Base-by-base conservation (phyloP, 2,888 invertebrate species). In the Cataglyphis rosenhaueri region DNA sequence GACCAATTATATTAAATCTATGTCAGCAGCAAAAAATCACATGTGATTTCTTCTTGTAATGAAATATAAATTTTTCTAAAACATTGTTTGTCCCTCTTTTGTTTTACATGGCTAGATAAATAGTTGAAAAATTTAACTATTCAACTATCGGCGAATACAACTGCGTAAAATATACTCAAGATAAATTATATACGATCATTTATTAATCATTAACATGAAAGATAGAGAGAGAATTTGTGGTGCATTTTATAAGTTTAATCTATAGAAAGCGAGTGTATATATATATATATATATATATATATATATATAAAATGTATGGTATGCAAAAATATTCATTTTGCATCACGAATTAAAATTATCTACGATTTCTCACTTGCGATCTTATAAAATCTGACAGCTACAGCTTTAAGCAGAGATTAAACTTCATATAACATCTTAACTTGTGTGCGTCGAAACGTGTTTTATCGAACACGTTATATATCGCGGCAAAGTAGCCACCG, bases 281-380 rank as follows among this genome's bases (percentile, higher is more conserved):
- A 5, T 32, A 5, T 32, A 32, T 32, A 6, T 6, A 6, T 32
- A 6, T 32, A 6, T 32, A 32, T 32, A 5, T 32, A 32, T 32
- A 5, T 5, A 6, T 32, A 4, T 32, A 6, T 32, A 32, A 32
- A 6, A 62, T 62, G n/a, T 52, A 8, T 52, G 44, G 12, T 38
- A n/a, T 15, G 10, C 21, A 35, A 38, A 65, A 65, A 59, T 25
- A 57, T 57, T 78, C 57, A 57, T 76, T 76, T 66, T 41, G 32
- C 9, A 65, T 25, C 55, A 57, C 70, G 25, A 79, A 68, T 10
- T 9, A 59, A 78, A 68, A 78, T 78, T 68, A 78, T 4, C 52
- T 57, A 29, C 9, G 15, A 32, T 66, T 25, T 70, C 59, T 79
- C 59, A 44, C 35, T 35, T 10, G 35, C 35, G 35, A 59, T 61